Evolutionary conservation across 2,113 vertebrate species (phyloP), one percentile per base, ranked within the genome.

Genomic region (Lagopus muta): DNA sequence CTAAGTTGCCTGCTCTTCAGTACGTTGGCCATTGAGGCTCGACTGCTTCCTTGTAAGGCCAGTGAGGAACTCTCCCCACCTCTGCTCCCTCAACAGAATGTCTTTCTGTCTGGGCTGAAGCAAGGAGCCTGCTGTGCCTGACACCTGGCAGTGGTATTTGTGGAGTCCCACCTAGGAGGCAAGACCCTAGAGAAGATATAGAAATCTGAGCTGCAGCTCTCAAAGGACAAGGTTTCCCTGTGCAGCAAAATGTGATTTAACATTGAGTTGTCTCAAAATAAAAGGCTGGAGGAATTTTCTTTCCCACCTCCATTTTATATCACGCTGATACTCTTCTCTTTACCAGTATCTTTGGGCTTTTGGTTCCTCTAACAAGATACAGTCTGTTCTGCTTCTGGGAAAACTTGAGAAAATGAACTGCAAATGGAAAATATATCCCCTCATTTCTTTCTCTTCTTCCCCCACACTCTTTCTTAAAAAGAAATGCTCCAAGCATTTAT

Each of bases 311-410:
- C 28, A 22, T 94, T 88, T 91, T 81, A 27, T 28, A 67, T 77
- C 77, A 81, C 69, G 52, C 6, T 21, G 28, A 62, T 93, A 25
- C 92, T 90, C 75, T 93, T 72, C 52, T 95, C 58, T 92, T 94
- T 94, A 90, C 62, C 65, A 87, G 88, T 74, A 57, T 86, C 86
- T 94, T 88, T 69, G 66, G 61, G 25, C 48, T 95, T 95, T 97
- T 30, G 10, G 78, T 87, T 95, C 66, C 66, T 97, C 50, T 80
- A 93, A 62, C 32, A 42, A 94, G 20, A 81, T 94, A 66, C 66
- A 88, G 48, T 50, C 86, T 93, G 92, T 96, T 96, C 84, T 95
- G 94, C 74, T 96, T 92, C 95, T 90, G 87, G 75, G 67, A 88
- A 85, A 93, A 96, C 71, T 8, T 82, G 73, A 25, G 85, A 65